Percentiles rank a stretch among this genome's conserved stretches.
Evolutionary conservation across 2,797 vertebrate species (phyloP).

Genomic region (Alfaro cultratus): DNA sequence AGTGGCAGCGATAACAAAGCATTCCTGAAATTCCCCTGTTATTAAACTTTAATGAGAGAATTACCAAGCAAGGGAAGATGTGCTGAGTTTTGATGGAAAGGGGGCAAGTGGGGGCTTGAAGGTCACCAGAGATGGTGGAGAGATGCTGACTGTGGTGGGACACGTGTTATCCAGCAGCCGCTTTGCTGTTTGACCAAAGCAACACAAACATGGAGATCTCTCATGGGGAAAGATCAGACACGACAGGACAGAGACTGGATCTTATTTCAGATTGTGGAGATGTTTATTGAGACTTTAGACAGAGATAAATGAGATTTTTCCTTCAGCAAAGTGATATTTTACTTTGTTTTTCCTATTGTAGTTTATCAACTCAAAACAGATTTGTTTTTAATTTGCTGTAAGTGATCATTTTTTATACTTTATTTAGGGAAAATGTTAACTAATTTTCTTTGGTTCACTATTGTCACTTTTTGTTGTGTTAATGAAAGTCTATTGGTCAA

Average conservation of each 20-base stretch:
- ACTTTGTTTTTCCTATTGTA: too few species aligned
- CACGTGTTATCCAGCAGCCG: constrained; percentile 47
- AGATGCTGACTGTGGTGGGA: constrained; percentile 54
- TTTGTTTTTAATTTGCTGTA: too few species aligned
- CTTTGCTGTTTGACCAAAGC: constrained; percentile 57
- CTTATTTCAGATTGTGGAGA: constrained; percentile 64
- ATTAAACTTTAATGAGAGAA: constrained; percentile 76
- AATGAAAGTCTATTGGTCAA: too few species aligned
- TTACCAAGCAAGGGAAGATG: constrained; percentile 54
- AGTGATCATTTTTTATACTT: too few species aligned
- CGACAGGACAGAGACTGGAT: constrained; percentile 49
- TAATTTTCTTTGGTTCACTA: too few species aligned
- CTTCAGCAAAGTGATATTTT: too few species aligned
- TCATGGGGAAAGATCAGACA: constrained; percentile 69
- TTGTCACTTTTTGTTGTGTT: too few species aligned
- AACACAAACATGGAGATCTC: constrained; percentile 56
- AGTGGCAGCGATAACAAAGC: constrained; percentile 40
- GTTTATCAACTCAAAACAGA: too few species aligned
- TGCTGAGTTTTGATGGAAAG: constrained; percentile 45
- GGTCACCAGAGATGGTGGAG: constrained; percentile 58
- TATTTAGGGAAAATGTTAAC: too few species aligned
- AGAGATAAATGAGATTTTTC: constrained; percentile 6
- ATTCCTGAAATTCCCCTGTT: constrained; percentile 74
- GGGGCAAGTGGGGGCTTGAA: constrained; percentile 43
- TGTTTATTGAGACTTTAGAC: constrained; percentile 55